Base-by-base conservation (phyloP, 2,797 vertebrate genomes). In the Poeciliopsis gracilis region DNA sequence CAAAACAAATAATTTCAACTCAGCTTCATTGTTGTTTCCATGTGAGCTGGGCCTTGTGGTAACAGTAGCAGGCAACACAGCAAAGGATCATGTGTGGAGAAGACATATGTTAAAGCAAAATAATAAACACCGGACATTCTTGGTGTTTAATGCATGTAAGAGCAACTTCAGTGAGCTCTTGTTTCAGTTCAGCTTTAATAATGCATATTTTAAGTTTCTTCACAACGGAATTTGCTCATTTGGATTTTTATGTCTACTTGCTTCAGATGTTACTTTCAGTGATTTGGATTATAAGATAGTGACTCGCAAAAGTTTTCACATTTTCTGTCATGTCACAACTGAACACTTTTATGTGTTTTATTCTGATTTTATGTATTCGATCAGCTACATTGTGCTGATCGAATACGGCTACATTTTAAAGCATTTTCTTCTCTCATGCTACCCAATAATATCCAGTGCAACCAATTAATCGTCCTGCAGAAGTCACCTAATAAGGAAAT, bases 1-100 rank as follows among this genome's bases (percentile, higher is more conserved):
- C 87, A 88, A 91, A 87, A 82, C 77, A 87, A 90, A 90, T 74
- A 78, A 81, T 43, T 76, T 76, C 81, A 80, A 73, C 74, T 73
- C 49, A 63, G 67, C 77, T 89, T 76, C 51, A 70, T 70, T 76
- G 85, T 74, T 73, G 73, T 77, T 53, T 77, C 71, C 49, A 83
- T 74, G 77, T 23, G 70, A 80, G 72, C 51, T 15, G 67, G 77
- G 72, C 41, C 66, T 76, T 77, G 43, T 80, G 72, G 86, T 79
- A 73, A 33, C 33, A 45, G 43, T 36, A 71, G 77, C 45, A 0
- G 28, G 78, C 30, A 38, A n/a, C 25, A 71, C n/a, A 55, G 72
- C 70, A 51, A 70, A 63, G 18, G 73, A 69, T 30, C 41, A 72
- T 66, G 47, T 78, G 66, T 61, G 47, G 69, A 51, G 49, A 41